phyloP scores from a whole-genome alignment of 2,113 vertebrate species.

The Indicator maculatus region DNA sequence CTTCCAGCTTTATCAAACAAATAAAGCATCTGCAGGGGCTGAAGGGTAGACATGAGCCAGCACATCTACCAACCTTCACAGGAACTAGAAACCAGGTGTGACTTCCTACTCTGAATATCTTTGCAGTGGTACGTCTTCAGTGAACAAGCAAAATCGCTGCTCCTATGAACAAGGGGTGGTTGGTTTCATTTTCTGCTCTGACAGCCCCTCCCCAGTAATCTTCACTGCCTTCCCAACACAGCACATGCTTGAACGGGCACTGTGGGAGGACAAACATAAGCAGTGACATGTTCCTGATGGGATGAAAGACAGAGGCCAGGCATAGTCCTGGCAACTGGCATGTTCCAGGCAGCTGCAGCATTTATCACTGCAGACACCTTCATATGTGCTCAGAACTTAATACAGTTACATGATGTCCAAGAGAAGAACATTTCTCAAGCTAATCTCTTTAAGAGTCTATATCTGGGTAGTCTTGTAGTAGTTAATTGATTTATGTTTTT shows the following conservation, averaged over 20 bases:
- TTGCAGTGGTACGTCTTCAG: background rate
- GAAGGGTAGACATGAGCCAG: background rate
- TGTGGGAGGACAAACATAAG: background rate
- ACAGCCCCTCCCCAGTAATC: background rate
- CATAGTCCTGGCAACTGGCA: background rate
- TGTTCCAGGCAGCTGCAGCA: background rate
- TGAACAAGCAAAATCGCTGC: background rate
- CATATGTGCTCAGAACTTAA: background rate
- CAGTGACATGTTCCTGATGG: background rate
- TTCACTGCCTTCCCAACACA: background rate
- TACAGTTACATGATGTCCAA: background rate
- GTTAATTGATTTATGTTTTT: background rate
- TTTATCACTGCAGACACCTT: background rate
- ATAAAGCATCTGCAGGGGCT: background rate
- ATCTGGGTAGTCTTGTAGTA: background rate
- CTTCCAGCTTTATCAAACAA: no score
- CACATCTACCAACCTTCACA: background rate
- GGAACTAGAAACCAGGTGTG: background rate
- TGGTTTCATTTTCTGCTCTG: background rate
- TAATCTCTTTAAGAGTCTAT: background rate
- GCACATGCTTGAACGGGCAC: rapidly evolving
- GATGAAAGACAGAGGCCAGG: background rate
- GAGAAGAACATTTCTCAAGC: background rate
- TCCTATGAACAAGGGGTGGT: background rate
- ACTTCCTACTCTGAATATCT: background rate